These are phyloP conservation scores for Chydorus sphaericus DNA, from an alignment of 2,888 invertebrate species.

Conservation along the genomic window DNA sequence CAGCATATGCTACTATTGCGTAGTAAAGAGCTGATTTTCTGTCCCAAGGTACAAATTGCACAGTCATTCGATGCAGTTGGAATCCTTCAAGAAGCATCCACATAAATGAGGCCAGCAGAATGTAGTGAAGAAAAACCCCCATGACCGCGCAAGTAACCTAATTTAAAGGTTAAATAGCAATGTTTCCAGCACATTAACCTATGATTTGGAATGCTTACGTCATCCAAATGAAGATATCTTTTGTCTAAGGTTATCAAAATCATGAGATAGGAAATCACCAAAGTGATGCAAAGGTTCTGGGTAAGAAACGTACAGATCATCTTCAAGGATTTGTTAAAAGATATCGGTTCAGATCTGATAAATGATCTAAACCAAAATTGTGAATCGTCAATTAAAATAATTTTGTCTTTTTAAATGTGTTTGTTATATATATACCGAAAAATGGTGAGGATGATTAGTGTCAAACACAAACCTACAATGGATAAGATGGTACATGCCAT, in stretches of 20 bases:
- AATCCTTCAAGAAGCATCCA: slow-evolving; percentile 39
- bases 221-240: slow-evolving; percentile 17
- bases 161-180: too few relatives aligned
- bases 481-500: slow-evolving; percentile 19
- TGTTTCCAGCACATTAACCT: too few relatives aligned
- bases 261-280: slow-evolving; percentile 35
- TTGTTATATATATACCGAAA: slow-evolving; percentile 28
- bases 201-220: too few relatives aligned
- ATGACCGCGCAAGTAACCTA: slow-evolving; percentile 28
- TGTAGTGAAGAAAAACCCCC: slow-evolving; percentile 33
- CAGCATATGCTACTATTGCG: slow-evolving; percentile 31
- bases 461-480: slow-evolving; percentile 19
- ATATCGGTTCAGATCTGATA: too few relatives aligned
- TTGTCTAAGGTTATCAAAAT: slow-evolving; percentile 29
- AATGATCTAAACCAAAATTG: too few relatives aligned
- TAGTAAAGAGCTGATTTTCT: slow-evolving; percentile 31
- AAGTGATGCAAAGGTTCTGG: slow-evolving; percentile 36
- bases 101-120: slow-evolving; percentile 33
- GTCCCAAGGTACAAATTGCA: slow-evolving; percentile 30
- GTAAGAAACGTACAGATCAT: slow-evolving; percentile 37
- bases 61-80: slow-evolving; percentile 35
- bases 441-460: slow-evolving; percentile 23
- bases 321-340: slow-evolving; percentile 10
- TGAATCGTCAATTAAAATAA: too few relatives aligned
- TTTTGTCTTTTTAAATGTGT: too few relatives aligned